Evolutionary conservation across 2,797 vertebrate species (phyloP).

Genomic region (Toxotes lorentzi): DNA sequence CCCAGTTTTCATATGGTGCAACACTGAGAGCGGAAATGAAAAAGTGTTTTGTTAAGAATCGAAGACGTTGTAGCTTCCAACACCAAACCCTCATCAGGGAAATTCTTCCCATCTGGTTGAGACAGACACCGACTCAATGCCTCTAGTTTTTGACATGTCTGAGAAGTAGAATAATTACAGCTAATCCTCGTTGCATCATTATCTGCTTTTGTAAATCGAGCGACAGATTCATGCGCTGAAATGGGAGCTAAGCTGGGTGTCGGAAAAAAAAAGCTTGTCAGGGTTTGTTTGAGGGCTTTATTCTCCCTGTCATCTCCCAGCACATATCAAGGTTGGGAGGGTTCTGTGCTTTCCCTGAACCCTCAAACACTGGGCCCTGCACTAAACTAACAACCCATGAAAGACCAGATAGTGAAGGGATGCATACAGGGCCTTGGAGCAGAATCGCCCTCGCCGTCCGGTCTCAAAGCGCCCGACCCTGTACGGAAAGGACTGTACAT

Average conservation of each 20-base stretch:
- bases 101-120: conserved; percentile 23
- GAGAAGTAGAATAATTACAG: conserved; percentile 50
- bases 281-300: conserved; percentile 45
- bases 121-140: neutral
- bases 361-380: conserved; percentile 1
- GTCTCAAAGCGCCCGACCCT: conserved; percentile 18
- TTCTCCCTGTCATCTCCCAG: conserved; percentile 37
- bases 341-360: conserved; percentile 22
- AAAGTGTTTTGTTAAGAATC: conserved; percentile 25
- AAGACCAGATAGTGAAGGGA: conserved; percentile 26
- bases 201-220: conserved; percentile 40
- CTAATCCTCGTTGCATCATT: conserved; percentile 46
- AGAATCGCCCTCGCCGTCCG: neutral
- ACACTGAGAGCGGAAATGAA: conserved; percentile 1
- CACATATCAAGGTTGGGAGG: conserved; percentile 37
- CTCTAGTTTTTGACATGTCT: conserved; percentile 41
- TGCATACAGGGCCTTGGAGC: conserved; percentile 28
- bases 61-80: conserved; percentile 26
- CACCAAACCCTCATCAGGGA: conserved; percentile 30
- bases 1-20: conserved; percentile 5
- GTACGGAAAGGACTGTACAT: neutral
- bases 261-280: conserved; percentile 16
- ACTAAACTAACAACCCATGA: conserved; percentile 50
- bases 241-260: conserved; percentile 43
- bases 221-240: conserved; percentile 5